Evolutionary conservation across 1,140 invertebrate genomes (phyloP), one percentile per base, ranked within the genome.

Genomic region (Pseudomyrmex sp.): DNA sequence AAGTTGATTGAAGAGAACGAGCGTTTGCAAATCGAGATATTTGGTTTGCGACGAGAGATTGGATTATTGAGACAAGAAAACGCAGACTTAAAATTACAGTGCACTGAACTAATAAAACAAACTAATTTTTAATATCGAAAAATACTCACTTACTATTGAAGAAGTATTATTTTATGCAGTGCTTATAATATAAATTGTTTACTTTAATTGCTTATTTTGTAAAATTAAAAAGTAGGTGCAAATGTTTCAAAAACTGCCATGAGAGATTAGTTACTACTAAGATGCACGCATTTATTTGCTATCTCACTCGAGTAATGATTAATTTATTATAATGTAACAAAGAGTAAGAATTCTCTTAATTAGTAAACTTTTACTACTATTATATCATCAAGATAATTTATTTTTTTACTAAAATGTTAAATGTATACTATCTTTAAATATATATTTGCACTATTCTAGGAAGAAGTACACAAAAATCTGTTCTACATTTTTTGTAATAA

Each of bases 31-130:
- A 90, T 93, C 44, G 91, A 92, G 26, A 76, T 92, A 52, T 82
- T 90, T 62, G 85, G 90, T 77, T 79, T 94, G 35, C 85, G 90
- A 65, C 82, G 91, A 4, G 91, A 93, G 5, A 74, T 89, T 23
- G 82, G 91, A 50, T 62, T 82, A 61, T 46, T 94, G 13, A 92
- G 90, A 52, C 91, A 92, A 63, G 93, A 94, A 76, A 93, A 93
- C 59, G 82, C 89, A 59, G 62, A 84, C 9, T 72, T 94, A 1
- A 91, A 52, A 26, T 3, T 26, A 26, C 26, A 26, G 26, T 80
- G 91, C 7, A 88, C 91, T 65, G 93, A 93, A 12, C 26, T 93
- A 18, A 70, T 18, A 9, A 12, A 72, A 50, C 46, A 70, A 58
- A 20, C 23, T 50, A 2, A 63, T 58, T 74, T 74, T 54, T 77